Evolutionary conservation across 2,113 vertebrate genomes (phyloP), one percentile per base, ranked within the genome.

Genomic region (Cochlearius cochlearius): DNA sequence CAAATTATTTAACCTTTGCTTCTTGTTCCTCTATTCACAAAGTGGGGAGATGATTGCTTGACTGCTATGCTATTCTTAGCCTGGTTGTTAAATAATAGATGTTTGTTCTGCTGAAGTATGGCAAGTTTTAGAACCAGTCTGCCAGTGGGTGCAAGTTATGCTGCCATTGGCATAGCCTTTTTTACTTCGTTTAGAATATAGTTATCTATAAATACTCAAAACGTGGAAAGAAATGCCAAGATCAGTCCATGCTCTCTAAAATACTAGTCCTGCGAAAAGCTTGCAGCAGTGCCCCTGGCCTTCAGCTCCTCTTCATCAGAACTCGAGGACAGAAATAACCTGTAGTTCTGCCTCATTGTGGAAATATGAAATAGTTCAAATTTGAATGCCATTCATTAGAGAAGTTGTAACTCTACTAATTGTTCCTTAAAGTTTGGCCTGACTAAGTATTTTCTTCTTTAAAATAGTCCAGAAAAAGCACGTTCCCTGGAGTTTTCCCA

Each of bases 31-130:
- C 41, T 68, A 0, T 41, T 91, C 58, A 29, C 20, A 47, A 67
- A 96, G 47, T 53, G 36, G 66, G 49, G 62, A 85, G 53, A 72
- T 69, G 78, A 82, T 85, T 96, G 74, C 77, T 94, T 79, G 94
- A 23, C 93, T 95, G 12, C 74, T 64, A 84, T 34, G 49, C 92
- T 96, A 72, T 94, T 95, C 84, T 96, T 96, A 91, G 87, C 29
- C 58, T 87, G 36, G 52, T 72, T 95, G 62, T 88, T 97, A 92
- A 95, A 94, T 94, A 94, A 89, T 92, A 91, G 74, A 95, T 97
- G 55, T 78, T 92, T 92, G 30, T 81, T 96, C 86, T 85, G 62
- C 80, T 92, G 91, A 94, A 89, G 71, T 89, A 71, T 66, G 91
- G 81, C 52, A 84, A 34, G 36, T 80, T 95, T 95, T 72, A 85